These are phyloP conservation scores for Papilio protenor DNA, from an alignment of 2,888 invertebrate genomes.

Conservation along the genomic window DNA sequence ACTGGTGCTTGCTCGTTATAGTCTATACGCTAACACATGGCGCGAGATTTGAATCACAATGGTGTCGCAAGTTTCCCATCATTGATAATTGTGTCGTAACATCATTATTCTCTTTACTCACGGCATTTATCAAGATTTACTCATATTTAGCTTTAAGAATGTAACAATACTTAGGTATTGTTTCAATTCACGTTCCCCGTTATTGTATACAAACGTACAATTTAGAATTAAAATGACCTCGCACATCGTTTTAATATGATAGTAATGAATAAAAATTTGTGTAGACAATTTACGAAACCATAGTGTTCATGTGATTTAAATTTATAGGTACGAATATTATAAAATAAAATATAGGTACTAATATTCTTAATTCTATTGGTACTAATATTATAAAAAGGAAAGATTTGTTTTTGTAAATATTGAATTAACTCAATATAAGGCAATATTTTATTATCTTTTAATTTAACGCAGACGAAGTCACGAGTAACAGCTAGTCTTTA, in stretches of 20 bases:
- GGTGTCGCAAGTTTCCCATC: conserved; percentile 70
- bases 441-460: no score
- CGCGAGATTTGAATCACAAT: conserved; percentile 50
- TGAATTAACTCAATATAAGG: no score
- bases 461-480: no score
- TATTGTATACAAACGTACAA: neutral
- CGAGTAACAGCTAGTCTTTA: no score
- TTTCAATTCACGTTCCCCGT: conserved; percentile 12
- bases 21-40: neutral
- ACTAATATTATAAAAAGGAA: no score
- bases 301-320: no score
- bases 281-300: neutral
- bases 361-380: no score
- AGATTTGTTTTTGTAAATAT: no score
- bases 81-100: conserved; percentile 76
- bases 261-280: neutral
- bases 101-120: conserved; percentile 75
- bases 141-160: conserved; percentile 28
- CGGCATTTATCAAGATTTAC: conserved; percentile 69
- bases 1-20: neutral
- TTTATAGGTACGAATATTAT: no score
- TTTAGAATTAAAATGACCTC: neutral
- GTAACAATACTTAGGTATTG: conserved; percentile 26
- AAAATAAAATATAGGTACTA: no score
- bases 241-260: neutral